Percentiles rank a stretch among this genome's conserved stretches.
Conservation (phyloP, 2,888 invertebrate species). For the Pedicia rivosa region DNA sequence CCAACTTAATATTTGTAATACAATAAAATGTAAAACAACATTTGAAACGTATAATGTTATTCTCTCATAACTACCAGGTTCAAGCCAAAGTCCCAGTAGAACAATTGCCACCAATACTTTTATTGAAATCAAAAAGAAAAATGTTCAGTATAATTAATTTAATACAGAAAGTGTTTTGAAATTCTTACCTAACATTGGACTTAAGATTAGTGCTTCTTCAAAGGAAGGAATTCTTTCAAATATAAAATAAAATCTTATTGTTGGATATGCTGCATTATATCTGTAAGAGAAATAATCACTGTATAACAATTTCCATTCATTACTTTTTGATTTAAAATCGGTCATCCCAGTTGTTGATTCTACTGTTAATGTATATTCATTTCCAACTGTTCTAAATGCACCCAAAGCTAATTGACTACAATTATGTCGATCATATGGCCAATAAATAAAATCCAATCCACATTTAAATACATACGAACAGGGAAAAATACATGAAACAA, state of each 20-base stretch:
- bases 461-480: slow-evolving; percentile 40
- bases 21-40: slow-evolving; percentile 42
- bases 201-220: no score
- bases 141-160: slow-evolving; percentile 3
- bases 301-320: slow-evolving; percentile 39
- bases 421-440: slow-evolving; percentile 51
- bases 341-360: slow-evolving; percentile 2
- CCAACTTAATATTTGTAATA: slow-evolving; percentile 42
- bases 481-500: slow-evolving; percentile 43
- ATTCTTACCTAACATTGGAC: no score
- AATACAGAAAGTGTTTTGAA: neutral
- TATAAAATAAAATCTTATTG: slow-evolving; percentile 37
- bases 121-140: slow-evolving; percentile 15
- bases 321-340: slow-evolving; percentile 21
- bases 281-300: slow-evolving; percentile 36
- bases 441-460: slow-evolving; percentile 37
- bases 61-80: slow-evolving; percentile 39
- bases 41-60: slow-evolving; percentile 38
- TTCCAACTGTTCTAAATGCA: slow-evolving; percentile 41
- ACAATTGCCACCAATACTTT: slow-evolving; percentile 42
- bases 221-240: slow-evolving; percentile 40
- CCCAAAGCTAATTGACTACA: slow-evolving; percentile 47
- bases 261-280: slow-evolving; percentile 43
- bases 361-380: slow-evolving; percentile 36
- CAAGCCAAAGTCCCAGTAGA: slow-evolving; percentile 37